Conservation (phyloP, 2,888 invertebrate species). For the Uropetala carovei region DNA sequence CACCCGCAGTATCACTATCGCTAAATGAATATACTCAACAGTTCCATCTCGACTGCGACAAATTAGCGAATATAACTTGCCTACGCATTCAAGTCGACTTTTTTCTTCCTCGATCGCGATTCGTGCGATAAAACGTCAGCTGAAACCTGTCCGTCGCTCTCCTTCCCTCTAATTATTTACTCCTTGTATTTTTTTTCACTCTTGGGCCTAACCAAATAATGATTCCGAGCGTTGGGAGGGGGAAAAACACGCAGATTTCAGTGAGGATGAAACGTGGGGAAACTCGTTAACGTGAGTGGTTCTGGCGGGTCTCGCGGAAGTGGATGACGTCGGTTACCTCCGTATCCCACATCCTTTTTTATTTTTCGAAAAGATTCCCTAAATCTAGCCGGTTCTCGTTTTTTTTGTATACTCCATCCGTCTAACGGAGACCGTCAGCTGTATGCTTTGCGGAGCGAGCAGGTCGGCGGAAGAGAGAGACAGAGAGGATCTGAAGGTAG, state of each 20-base stretch:
- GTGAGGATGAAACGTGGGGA: neutral
- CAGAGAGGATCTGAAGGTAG: too few relatives aligned
- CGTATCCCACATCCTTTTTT: neutral
- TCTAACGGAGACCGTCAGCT: too few relatives aligned
- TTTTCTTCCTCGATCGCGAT: neutral
- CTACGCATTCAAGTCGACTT: neutral
- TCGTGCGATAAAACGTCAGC: neutral
- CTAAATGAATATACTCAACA: too few relatives aligned
- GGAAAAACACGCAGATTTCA: neutral
- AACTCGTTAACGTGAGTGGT: conserved; percentile 8
- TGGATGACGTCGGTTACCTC: neutral
- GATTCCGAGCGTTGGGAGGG: neutral
- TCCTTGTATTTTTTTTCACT: neutral
- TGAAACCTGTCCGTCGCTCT: neutral
- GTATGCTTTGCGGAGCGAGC: too few relatives aligned
- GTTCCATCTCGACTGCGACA: neutral
- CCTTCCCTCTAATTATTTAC: conserved; percentile 15
- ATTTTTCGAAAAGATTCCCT: too few relatives aligned
- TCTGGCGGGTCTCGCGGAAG: neutral
- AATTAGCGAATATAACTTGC: neutral
- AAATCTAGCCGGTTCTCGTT: too few relatives aligned
- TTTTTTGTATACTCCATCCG: too few relatives aligned
- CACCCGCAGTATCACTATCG: neutral
- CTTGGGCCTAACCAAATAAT: conserved; percentile 15
- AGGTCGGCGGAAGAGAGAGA: too few relatives aligned